These are phyloP conservation scores for Bradypus variegatus DNA, from an alignment of 2,797 vertebrate genomes.

Conservation along the genomic window DNA sequence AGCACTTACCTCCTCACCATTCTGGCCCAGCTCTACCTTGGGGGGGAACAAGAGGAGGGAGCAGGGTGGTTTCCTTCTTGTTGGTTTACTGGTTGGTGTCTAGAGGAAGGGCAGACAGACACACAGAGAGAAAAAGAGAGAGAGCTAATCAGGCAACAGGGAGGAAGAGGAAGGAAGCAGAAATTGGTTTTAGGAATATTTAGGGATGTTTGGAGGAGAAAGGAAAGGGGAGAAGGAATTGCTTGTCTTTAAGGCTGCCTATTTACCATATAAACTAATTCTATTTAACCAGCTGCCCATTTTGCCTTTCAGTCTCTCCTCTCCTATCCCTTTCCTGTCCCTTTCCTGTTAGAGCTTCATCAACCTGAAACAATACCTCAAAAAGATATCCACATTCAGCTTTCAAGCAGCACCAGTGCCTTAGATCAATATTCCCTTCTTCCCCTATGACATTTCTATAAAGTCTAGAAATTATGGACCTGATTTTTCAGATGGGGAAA, in stretches of 20 bases:
- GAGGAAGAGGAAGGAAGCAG: slow-evolving; percentile 46
- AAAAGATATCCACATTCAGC: neutral
- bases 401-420: neutral
- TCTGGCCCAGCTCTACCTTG: slow-evolving; percentile 73
- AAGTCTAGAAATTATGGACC: neutral
- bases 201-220: neutral
- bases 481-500: neutral
- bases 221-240: neutral
- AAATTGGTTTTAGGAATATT: neutral
- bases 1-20: slow-evolving; percentile 77
- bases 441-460: neutral
- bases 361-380: neutral
- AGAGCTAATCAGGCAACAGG: slow-evolving; percentile 55
- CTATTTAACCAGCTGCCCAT: accelerated
- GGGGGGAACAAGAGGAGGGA: slow-evolving; percentile 74
- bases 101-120: slow-evolving; percentile 63
- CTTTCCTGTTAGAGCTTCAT: neutral
- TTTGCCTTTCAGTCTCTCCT: neutral
- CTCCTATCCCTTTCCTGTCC: neutral
- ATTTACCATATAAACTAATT: accelerated
- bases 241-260: neutral
- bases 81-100: slow-evolving; percentile 73
- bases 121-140: slow-evolving; percentile 54
- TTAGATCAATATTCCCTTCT: neutral
- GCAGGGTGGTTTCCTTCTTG: slow-evolving; percentile 78